A percentile compares a stretch with the other conserved stretches of the same genome.
Evolutionary conservation across 2,888 invertebrate genomes (phyloP).

Genomic region (Mythimna albipuncta): DNA sequence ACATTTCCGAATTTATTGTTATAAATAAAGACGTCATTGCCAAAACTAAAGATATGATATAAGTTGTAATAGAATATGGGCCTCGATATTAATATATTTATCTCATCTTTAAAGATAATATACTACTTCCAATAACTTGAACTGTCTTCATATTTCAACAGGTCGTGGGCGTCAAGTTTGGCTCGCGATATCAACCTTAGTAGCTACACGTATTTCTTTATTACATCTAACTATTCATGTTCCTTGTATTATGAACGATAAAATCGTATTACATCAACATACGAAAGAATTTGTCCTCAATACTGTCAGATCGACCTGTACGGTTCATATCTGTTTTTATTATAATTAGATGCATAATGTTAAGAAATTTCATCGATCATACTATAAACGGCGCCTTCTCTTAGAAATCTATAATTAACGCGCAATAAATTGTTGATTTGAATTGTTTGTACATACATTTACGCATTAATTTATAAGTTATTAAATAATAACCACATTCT

Average conservation of each 20-base stretch:
- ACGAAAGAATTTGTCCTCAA: slow-evolving; percentile 66
- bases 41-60: slow-evolving; percentile 42
- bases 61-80: slow-evolving; percentile 42
- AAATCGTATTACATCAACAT: slow-evolving; percentile 65
- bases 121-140: slow-evolving; percentile 52
- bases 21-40: slow-evolving; percentile 40
- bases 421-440: slow-evolving; percentile 69
- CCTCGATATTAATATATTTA: slow-evolving; percentile 51
- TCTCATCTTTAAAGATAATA: slow-evolving; percentile 60
- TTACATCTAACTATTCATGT: slow-evolving; percentile 72
- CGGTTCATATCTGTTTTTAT: slow-evolving; percentile 65
- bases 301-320: slow-evolving; percentile 61
- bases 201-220: slow-evolving; percentile 70
- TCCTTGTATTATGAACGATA: slow-evolving; percentile 69
- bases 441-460: slow-evolving; percentile 66
- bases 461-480: slow-evolving; percentile 67
- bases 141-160: slow-evolving; percentile 71
- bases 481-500: slow-evolving; percentile 67
- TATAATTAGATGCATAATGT: slow-evolving; percentile 70
- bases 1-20: slow-evolving; percentile 19
- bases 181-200: slow-evolving; percentile 75
- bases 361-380: slow-evolving; percentile 72
- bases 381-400: slow-evolving; percentile 67
- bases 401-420: slow-evolving; percentile 70
- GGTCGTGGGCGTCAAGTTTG: slow-evolving; percentile 76